Conservation (phyloP, 2,888 invertebrate genomes). For the Miltochrista miniata region DNA sequence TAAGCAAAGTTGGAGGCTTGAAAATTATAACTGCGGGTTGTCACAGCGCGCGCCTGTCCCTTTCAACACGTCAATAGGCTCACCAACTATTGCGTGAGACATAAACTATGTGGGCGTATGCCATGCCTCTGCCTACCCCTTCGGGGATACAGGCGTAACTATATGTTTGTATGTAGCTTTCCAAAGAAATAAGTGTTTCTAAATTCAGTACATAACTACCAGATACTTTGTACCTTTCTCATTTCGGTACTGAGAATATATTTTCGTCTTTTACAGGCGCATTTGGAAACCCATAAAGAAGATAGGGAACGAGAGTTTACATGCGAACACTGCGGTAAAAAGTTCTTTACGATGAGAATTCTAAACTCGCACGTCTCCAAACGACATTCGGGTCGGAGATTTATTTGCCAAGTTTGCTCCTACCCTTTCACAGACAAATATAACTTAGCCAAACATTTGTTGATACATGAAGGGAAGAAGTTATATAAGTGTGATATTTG, state of each 20-base stretch:
- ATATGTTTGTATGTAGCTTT: too few relatives aligned
- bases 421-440: conserved; percentile 71
- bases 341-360: conserved; percentile 65
- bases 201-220: too few relatives aligned
- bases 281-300: conserved; percentile 69
- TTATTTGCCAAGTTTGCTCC: conserved; percentile 68
- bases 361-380: conserved; percentile 58
- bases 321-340: conserved; percentile 74
- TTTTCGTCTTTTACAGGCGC: conserved; percentile 51
- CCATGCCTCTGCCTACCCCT: too few relatives aligned
- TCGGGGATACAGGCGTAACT: too few relatives aligned
- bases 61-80: too few relatives aligned
- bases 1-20: too few relatives aligned
- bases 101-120: too few relatives aligned
- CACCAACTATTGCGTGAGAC: too few relatives aligned
- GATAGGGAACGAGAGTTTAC: conserved; percentile 62
- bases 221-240: too few relatives aligned
- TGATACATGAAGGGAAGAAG: conserved; percentile 69
- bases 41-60: too few relatives aligned
- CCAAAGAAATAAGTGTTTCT: too few relatives aligned
- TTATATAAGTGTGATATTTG: conserved; percentile 70
- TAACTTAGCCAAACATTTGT: conserved; percentile 67
- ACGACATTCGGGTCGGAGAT: conserved; percentile 62
- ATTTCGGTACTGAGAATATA: not conserved
- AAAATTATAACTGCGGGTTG: too few relatives aligned